Conservation (phyloP, 2,113 vertebrate species). For the Probosciger aterrimus region DNA sequence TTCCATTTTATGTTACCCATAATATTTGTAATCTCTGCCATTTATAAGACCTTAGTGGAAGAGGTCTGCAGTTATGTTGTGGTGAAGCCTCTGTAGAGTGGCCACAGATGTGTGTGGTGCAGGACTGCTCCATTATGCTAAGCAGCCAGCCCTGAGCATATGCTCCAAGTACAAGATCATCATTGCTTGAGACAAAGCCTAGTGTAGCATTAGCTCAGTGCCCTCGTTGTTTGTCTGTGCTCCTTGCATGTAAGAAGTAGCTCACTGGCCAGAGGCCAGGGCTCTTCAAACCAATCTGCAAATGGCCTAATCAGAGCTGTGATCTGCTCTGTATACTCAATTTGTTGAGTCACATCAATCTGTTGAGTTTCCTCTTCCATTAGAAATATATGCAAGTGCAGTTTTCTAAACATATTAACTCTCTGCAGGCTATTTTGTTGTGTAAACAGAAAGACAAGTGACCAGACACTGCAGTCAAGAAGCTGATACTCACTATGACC, state of each 20-base stretch:
- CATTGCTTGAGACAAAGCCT: not conserved
- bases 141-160: not conserved
- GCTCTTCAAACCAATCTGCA: slow-evolving; percentile 17
- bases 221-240: not conserved
- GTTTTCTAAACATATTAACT: slow-evolving; percentile 3
- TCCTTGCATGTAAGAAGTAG: not conserved
- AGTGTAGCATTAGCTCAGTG: not conserved
- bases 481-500: not conserved
- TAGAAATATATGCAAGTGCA: not conserved
- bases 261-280: slow-evolving; percentile 37
- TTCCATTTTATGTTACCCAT: not conserved
- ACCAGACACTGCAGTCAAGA: not conserved
- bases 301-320: slow-evolving; percentile 24
- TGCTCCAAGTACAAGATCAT: not conserved
- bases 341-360: slow-evolving; percentile 64
- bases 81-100: not conserved
- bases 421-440: slow-evolving; percentile 25
- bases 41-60: not conserved
- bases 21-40: not conserved
- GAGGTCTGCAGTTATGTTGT: not conserved
- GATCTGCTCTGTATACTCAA: slow-evolving; percentile 17
- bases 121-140: not conserved
- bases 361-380: slow-evolving; percentile 44
- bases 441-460: slow-evolving; percentile 36
- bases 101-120: not conserved